Evolutionary conservation across 2,113 vertebrate species (phyloP), one percentile per base, ranked within the genome.

Genomic region (Morone chrysops): DNA sequence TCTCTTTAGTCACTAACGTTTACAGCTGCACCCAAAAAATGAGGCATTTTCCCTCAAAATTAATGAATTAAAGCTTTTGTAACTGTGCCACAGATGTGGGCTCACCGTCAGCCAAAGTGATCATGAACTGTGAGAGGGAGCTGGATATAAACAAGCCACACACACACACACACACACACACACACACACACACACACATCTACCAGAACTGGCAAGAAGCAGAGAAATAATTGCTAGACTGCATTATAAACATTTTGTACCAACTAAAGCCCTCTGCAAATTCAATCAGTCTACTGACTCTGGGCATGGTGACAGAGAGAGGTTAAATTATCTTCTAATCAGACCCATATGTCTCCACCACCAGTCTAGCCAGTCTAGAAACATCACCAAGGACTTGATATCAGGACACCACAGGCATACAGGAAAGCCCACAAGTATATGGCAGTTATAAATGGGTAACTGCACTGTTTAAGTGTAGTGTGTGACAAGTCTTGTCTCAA

Each of bases 341-440:
- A 94, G 85, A 95, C 88, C 94, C 95, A 95, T 78, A 94, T 96
- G 95, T 90, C 89, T 90, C 54, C 93, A 89, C 77, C 86, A 90
- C 83, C 83, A 85, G 86, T 87, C 88, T 91, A 93, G 89, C 87
- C 90, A 43, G 83, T 89, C 69, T 80, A 86, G 83, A 92, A 82
- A 89, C 84, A 90, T 88, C 88, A 88, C 87, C 47, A 47, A 79
- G 56, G 86, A 54, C 83, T 89, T 82, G 85, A 90, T 88, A 84
- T 86, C 77, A 76, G 83, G 78, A 82, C 87, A 85, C 89, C 83
- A 45, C 83, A 90, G 71, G 31, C 81, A 53, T 14, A 83, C 80
- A 70, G 61, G 65, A 62, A 74, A 83, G 70, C 60, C 88, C 83
- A 56, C 89, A 86, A 90, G 75, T 86, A 84, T 80, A 88, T 51